Conservation (phyloP, 2,113 vertebrate species). For the Phalacrocorax pelagicus region DNA sequence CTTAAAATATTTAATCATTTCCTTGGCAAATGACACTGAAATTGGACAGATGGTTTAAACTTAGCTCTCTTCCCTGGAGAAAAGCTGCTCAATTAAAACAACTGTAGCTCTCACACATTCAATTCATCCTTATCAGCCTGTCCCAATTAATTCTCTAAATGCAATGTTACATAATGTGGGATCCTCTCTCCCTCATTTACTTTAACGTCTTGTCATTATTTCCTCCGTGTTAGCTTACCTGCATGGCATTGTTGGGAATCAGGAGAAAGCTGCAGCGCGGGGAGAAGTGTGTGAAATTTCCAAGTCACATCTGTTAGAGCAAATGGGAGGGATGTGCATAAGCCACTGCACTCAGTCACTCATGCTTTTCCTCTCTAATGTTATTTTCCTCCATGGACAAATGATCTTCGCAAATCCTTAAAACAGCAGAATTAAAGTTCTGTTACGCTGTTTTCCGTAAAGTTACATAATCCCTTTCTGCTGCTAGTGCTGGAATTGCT, state of each 20-base stretch:
- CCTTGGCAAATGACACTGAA: constrained; percentile 56
- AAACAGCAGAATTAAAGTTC: not conserved
- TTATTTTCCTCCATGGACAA: not conserved
- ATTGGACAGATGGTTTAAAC: constrained; percentile 69
- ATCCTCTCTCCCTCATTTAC: constrained; percentile 36
- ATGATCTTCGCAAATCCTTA: not conserved
- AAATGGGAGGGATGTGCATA: accelerated
- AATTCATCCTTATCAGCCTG: constrained; percentile 59
- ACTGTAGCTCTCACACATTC: constrained; percentile 44
- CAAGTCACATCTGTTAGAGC: not conserved
- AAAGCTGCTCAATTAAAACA: constrained; percentile 67
- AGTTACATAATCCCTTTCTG: not conserved
- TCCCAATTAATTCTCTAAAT: constrained; percentile 62
- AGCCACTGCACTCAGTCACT: not conserved
- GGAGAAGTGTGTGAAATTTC: not conserved
- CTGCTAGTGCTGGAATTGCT: not conserved
- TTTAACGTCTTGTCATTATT: constrained; percentile 25
- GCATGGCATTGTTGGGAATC: not conserved
- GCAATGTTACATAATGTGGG: not conserved
- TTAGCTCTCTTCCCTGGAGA: constrained; percentile 55
- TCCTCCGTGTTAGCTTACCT: not conserved
- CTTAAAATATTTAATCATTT: constrained; percentile 65
- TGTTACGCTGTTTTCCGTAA: not conserved
- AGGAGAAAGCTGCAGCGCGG: not conserved
- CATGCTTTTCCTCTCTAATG: not conserved